Evolutionary conservation across 2,888 invertebrate species (phyloP), one percentile per base, ranked within the genome.

Genomic region (Yponomeuta malinellus): DNA sequence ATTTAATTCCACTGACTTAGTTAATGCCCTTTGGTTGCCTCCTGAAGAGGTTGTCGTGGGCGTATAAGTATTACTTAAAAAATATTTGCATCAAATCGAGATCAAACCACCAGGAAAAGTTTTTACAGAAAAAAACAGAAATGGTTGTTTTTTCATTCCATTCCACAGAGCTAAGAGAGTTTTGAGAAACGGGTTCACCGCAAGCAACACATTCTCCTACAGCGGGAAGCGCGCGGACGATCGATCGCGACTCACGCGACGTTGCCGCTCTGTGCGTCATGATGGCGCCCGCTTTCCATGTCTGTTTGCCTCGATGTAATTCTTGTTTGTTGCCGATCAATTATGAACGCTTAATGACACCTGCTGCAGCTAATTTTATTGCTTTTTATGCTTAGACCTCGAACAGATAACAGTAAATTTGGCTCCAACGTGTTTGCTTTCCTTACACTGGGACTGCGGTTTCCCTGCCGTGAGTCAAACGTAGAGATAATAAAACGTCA

Each of bases 241-340:
- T 90, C 90, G 88, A 90, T 90, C 78, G 81, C 43, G 43, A 43
- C 43, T 43, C 43, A 43, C 70, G 90, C 90, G 87, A 82, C 84
- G 90, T 90, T 90, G 90, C 90, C 90, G 82, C 78, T 83, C 82
- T 79, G 86, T 81, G 77, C 80, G 33, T 73, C 71, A 67, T 63
- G 66, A 71, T 66, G 67, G 71, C 71, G 71, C 23, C 64, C 63
- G 63, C 15, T 63, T 70, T 37, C 31, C 63, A 68, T 37, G 69
- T 65, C 73, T 73, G 74, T 75, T 76, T 72, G 77, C n/a, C 77
- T 75, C 76, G 83, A 82, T 85, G 43, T 86, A 85, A 87, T 86
- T 87, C 86, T 87, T 87, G 78, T 80, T 82, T 87, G 83, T 84
- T 85, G 82, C 83, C 83, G 84, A 87, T 87, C 85, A 86, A 85